These are phyloP conservation scores for Numenius phaeopus DNA, from an alignment of 2,797 vertebrate genomes.

Conservation along the genomic window DNA sequence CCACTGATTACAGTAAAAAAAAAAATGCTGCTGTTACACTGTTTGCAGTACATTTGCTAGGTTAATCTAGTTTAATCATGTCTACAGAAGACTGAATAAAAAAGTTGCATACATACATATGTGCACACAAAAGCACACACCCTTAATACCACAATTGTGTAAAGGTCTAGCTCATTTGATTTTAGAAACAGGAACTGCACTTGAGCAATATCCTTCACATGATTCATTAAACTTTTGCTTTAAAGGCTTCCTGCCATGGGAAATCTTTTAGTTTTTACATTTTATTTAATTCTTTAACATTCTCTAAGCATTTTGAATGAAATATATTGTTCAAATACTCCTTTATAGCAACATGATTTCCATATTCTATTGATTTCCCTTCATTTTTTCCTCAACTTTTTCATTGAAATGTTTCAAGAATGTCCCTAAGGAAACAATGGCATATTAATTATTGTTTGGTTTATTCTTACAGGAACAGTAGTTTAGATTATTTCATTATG, in stretches of 20 bases:
- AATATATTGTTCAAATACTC: not conserved
- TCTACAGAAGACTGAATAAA: not conserved
- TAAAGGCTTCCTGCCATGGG: not conserved
- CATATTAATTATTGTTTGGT: conserved; percentile 56
- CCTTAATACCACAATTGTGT: not conserved
- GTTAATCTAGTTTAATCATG: not conserved
- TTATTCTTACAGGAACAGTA: conserved; percentile 55
- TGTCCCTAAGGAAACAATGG: conserved; percentile 30
- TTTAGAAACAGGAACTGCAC: not conserved
- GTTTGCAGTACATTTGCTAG: not conserved
- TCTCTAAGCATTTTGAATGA: not conserved
- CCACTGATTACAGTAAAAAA: not conserved
- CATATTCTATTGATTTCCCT: not conserved
- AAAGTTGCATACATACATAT: accelerated
- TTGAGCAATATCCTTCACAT: not conserved
- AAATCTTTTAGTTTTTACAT: not conserved
- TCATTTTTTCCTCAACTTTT: not conserved
- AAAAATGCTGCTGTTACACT: not conserved
- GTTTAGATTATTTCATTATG: conserved; percentile 62
- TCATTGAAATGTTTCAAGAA: conserved; percentile 29
- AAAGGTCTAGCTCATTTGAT: not conserved
- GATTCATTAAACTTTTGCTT: not conserved
- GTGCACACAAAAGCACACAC: not conserved
- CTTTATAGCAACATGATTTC: not conserved
- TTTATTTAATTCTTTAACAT: not conserved